Evolutionary conservation across 2,888 invertebrate genomes (phyloP).

Genomic region (Polydrusus tereticollis): DNA sequence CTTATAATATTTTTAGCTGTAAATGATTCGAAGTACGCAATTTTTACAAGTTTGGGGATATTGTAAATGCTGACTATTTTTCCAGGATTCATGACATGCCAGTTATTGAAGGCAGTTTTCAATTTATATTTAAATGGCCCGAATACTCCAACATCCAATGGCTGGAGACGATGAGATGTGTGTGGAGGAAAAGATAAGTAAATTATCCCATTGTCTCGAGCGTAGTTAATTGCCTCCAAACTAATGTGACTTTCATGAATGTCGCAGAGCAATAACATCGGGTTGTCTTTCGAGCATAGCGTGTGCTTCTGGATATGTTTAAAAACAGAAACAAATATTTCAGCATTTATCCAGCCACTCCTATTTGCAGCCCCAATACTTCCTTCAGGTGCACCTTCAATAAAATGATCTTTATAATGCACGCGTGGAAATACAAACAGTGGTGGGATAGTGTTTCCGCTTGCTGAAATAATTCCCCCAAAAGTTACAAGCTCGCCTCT

Average conservation of each 20-base stretch:
- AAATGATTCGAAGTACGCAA: slow-evolving; percentile 5
- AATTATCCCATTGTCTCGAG: slow-evolving; percentile 18
- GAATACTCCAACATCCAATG: not conserved
- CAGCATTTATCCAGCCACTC: slow-evolving; percentile 23
- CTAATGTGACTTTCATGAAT: slow-evolving; percentile 47
- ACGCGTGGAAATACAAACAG: slow-evolving; percentile 54
- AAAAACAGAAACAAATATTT: not conserved
- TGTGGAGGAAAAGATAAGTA: slow-evolving; percentile 53
- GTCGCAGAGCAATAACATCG: slow-evolving; percentile 72
- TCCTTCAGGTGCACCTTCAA: slow-evolving; percentile 13
- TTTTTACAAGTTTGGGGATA: too few species aligned
- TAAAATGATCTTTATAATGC: slow-evolving; percentile 15
- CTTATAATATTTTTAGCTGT: slow-evolving; percentile 18
- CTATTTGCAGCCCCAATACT: slow-evolving; percentile 1
- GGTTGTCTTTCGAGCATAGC: slow-evolving; percentile 52
- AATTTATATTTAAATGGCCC: too few species aligned
- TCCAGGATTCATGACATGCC: too few species aligned
- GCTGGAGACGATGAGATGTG: slow-evolving; percentile 54
- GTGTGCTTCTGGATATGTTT: slow-evolving; percentile 42
- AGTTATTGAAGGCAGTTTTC: too few species aligned
- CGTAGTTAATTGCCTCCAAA: slow-evolving; percentile 37
- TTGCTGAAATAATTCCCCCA: slow-evolving; percentile 56
- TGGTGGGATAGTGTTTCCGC: slow-evolving; percentile 59
- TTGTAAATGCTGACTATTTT: slow-evolving; percentile 1
- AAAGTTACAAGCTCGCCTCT: slow-evolving; percentile 61